These are phyloP conservation scores for Drosophila tsacasi DNA, from an alignment of 1,140 invertebrate genomes.

Conservation along the genomic window DNA sequence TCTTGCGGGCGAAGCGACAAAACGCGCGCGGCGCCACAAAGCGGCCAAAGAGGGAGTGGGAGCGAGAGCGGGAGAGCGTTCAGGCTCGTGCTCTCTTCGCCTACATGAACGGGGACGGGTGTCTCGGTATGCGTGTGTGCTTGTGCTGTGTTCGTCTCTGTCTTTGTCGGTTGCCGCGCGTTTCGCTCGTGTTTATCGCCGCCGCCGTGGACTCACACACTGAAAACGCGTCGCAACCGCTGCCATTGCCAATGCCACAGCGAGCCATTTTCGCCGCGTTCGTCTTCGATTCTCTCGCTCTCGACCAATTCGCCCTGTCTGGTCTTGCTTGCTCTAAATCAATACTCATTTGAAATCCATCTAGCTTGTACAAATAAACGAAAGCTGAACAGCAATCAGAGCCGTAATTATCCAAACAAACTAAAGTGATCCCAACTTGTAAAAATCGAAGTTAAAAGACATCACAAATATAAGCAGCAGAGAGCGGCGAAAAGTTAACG, in stretches of 20 bases:
- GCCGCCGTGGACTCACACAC: slow-evolving; percentile 58
- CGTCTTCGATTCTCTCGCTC: slow-evolving; percentile 16
- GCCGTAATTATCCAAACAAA: background rate
- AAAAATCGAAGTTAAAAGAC: slow-evolving; percentile 29
- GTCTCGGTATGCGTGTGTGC: slow-evolving; percentile 22
- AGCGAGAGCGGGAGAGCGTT: slow-evolving; percentile 18
- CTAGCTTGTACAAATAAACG: slow-evolving; percentile 21
- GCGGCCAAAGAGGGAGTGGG: slow-evolving; percentile 37
- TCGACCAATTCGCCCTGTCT: slow-evolving; percentile 29
- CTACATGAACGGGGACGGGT: slow-evolving; percentile 6
- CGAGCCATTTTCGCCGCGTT: slow-evolving; percentile 48
- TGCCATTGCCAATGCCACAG: slow-evolving; percentile 58
- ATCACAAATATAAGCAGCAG: slow-evolving; percentile 16
- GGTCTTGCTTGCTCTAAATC: slow-evolving; percentile 44
- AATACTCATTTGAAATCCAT: slow-evolving; percentile 4
- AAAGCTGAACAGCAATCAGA: slow-evolving; percentile 5
- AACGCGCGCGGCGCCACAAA: slow-evolving; percentile 61
- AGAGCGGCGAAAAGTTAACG: slow-evolving; percentile 41
- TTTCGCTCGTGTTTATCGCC: slow-evolving; percentile 49
- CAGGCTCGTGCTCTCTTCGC: slow-evolving; percentile 39
- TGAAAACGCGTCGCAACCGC: slow-evolving; percentile 31
- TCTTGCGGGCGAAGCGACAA: slow-evolving; percentile 67
- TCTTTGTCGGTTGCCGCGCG: slow-evolving; percentile 49
- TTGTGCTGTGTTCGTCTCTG: slow-evolving; percentile 32
- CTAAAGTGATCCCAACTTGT: slow-evolving; percentile 11